Evolutionary conservation across 2,888 invertebrate species (phyloP), one percentile per base, ranked within the genome.

Genomic region (Lapara coniferarum): DNA sequence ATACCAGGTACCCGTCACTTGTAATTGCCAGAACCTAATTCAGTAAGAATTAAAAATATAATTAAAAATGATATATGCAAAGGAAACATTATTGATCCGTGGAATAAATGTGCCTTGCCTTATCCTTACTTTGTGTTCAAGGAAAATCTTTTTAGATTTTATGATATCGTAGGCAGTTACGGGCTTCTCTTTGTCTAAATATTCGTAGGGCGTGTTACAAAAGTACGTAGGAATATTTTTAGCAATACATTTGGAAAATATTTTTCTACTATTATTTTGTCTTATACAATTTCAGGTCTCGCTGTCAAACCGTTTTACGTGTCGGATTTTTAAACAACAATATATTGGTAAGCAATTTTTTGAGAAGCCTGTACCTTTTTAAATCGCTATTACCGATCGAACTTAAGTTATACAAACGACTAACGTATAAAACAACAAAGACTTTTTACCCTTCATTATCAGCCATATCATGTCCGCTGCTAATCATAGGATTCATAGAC

Each of bases 121-220:
- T 25, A 46, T 46, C 0, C 59, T 46, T 59, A 46, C 46, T 59
- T 46, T 59, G 16, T 59, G 59, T 59, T 46, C 16, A 59, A 44
- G 44, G 16, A 19, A 58, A 46, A 46, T 59, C 46, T 46, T 46
- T 59, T 44, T 44, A 16, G 59, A 19, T 59, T 46, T 46, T 59
- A 59, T 16, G 46, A 19, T 59, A 8, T 59, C 59, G 10, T 12
- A 46, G 44, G 12, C 16, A 44, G 46, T 10, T 59, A 16, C 12
- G 59, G 56, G 19, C 44, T n/a, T 46, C 46, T 10, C 59, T 59
- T 59, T 58, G n/a, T 37, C 44, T 59, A 16, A 59, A n/a, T 59
- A n/a, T 59, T 46, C 16, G 37, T 37, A 58, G 37, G 37, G 12
- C n/a, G 46, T 16, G n/a, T 59, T 59, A 46, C 46, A 44, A 46